Conservation (phyloP, 1,140 invertebrate species). For the Diorhabda carinulata region DNA sequence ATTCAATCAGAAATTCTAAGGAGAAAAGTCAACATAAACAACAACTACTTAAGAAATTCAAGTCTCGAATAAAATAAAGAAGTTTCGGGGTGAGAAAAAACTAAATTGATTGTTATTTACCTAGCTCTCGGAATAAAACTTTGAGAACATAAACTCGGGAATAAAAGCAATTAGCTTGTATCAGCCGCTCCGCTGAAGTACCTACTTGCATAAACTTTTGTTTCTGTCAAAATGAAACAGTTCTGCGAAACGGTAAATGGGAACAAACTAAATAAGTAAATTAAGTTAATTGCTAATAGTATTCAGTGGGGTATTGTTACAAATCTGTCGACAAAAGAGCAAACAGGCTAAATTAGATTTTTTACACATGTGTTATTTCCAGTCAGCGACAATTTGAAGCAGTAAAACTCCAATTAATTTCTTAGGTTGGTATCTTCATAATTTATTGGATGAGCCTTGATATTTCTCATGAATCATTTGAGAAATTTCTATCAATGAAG, state of each 20-base stretch:
- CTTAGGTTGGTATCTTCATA: no score
- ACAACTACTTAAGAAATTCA: not conserved
- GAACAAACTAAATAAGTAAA: not conserved
- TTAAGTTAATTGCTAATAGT: not conserved
- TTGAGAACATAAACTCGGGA: not conserved
- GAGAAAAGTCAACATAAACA: not conserved
- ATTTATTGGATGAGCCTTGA: no score
- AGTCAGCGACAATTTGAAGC: no score
- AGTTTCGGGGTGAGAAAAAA: not conserved
- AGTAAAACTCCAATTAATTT: no score
- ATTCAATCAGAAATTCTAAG: no score
- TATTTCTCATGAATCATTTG: no score
- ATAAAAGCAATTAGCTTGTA: constrained; percentile 1
- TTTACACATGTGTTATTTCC: no score
- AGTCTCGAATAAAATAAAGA: not conserved
- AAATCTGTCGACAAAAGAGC: no score
- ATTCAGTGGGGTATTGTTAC: not conserved
- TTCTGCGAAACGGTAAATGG: not conserved
- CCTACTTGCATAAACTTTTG: not conserved
- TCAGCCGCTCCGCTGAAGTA: not conserved
- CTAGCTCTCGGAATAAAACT: not conserved
- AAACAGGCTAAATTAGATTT: no score
- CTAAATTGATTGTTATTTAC: constrained; percentile 3
- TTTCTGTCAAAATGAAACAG: not conserved
- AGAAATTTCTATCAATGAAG: no score